These are phyloP conservation scores for Pseudotriccus pelzelni DNA, from an alignment of 2,797 vertebrate species.

Conservation along the genomic window DNA sequence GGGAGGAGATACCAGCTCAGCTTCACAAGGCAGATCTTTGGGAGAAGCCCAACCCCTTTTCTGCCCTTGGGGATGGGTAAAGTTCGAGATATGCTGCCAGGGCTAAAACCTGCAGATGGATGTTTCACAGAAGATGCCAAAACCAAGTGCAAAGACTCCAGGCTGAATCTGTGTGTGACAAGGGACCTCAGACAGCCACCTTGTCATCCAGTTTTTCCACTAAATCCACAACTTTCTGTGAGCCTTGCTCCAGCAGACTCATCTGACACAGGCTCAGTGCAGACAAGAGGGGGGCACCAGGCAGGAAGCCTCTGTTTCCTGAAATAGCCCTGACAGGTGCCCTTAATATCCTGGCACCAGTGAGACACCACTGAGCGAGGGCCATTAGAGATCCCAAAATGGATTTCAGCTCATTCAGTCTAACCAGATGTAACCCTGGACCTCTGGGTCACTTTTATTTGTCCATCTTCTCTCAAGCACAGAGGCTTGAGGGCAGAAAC, in stretches of 20 bases:
- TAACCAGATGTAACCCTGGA: not conserved
- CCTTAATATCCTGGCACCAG: constrained; percentile 12
- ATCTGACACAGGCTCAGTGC: not conserved
- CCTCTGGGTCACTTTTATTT: not conserved
- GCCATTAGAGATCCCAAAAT: not conserved
- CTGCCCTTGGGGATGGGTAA: not conserved
- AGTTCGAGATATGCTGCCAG: accelerated
- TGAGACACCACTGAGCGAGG: accelerated
- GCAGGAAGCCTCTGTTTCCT: not conserved
- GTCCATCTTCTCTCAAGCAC: not conserved
- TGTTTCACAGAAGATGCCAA: not conserved
- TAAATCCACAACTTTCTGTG: not conserved
- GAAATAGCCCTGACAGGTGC: constrained; percentile 50
- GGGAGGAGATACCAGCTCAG: not conserved
- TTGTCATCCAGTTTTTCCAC: not conserved
- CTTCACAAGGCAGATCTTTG: not conserved
- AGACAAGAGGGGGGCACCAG: not conserved
- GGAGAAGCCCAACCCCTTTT: not conserved
- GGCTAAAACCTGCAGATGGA: not conserved
- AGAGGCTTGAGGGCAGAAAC: not conserved
- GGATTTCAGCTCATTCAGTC: not conserved
- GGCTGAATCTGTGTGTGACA: not conserved
- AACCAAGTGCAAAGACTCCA: not conserved
- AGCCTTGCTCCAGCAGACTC: not conserved
- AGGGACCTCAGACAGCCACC: not conserved